phyloP scores from a whole-genome alignment of 1,140 invertebrate species.

The Lethocerus indicus region DNA sequence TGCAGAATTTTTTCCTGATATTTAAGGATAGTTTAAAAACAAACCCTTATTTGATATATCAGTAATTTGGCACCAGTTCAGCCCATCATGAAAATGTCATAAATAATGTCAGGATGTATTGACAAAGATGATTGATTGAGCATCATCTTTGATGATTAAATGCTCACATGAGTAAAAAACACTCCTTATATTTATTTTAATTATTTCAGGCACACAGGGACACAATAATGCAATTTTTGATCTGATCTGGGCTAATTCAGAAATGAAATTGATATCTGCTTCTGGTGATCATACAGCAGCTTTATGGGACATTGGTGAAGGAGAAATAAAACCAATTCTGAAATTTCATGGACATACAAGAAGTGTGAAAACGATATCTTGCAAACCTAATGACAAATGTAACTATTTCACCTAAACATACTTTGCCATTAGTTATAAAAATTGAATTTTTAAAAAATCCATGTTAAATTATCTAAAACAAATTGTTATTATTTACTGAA shows the following conservation, averaged over 20 bases:
- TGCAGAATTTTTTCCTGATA: no score
- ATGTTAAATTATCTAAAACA: no score
- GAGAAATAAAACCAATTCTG: constrained; percentile 28
- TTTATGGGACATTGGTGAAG: constrained; percentile 46
- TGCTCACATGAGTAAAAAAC: background rate
- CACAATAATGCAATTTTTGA: constrained; percentile 83
- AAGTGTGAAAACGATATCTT: constrained; percentile 62
- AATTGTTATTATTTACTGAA: background rate
- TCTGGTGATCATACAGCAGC: constrained; percentile 67
- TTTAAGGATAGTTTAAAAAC: no score
- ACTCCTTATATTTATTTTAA: background rate
- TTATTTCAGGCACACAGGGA: constrained; percentile 25
- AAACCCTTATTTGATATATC: no score
- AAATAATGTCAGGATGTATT: no score
- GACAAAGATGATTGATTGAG: no score
- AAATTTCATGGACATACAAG: constrained; percentile 54
- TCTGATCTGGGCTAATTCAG: constrained; percentile 59
- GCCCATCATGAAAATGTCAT: no score
- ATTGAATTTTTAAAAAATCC: no score
- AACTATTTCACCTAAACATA: background rate
- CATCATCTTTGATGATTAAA: no score
- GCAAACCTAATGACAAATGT: constrained; percentile 38
- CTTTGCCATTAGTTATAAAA: background rate
- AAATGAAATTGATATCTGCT: constrained; percentile 59
- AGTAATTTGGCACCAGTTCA: no score